phyloP scores from a whole-genome alignment of 2,888 invertebrate genomes.

The Imbricaverruca yamaguchii region DNA sequence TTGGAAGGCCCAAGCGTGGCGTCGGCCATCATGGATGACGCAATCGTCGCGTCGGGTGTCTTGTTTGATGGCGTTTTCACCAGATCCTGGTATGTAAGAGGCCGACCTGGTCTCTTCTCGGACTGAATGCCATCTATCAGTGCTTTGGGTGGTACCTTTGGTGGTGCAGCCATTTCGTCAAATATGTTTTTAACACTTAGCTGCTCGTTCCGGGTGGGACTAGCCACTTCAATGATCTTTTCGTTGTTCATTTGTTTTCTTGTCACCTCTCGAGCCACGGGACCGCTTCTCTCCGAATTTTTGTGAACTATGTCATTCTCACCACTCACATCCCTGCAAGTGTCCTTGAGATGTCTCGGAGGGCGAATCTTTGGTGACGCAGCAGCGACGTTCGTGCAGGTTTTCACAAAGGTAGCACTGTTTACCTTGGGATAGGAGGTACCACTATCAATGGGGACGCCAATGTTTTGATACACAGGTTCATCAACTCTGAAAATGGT shows the following conservation, averaged over 20 bases:
- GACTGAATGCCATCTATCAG: neutral
- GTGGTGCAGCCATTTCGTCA: neutral
- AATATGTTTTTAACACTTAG: neutral
- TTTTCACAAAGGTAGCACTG: too few species aligned
- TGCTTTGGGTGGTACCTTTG: neutral
- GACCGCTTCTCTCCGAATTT: too few species aligned
- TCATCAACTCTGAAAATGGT: too few species aligned
- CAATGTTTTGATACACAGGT: too few species aligned
- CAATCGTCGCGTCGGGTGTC: neutral
- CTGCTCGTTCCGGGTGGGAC: conserved; percentile 41
- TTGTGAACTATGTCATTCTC: too few species aligned
- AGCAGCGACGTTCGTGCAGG: too few species aligned
- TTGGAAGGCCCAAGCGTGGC: neutral
- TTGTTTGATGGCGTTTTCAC: neutral
- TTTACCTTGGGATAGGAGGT: too few species aligned
- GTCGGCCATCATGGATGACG: neutral
- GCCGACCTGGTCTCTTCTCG: neutral
- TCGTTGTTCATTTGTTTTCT: neutral
- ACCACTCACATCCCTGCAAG: too few species aligned
- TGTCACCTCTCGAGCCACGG: neutral
- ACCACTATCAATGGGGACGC: too few species aligned
- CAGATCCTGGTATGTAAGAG: neutral
- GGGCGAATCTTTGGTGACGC: too few species aligned
- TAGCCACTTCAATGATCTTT: conserved; percentile 32
- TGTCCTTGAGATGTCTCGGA: too few species aligned